A percentile compares a stretch with the other conserved stretches of the same genome.
These are phyloP conservation scores for Troides helena DNA, from an alignment of 2,888 invertebrate species.

Conservation along the genomic window DNA sequence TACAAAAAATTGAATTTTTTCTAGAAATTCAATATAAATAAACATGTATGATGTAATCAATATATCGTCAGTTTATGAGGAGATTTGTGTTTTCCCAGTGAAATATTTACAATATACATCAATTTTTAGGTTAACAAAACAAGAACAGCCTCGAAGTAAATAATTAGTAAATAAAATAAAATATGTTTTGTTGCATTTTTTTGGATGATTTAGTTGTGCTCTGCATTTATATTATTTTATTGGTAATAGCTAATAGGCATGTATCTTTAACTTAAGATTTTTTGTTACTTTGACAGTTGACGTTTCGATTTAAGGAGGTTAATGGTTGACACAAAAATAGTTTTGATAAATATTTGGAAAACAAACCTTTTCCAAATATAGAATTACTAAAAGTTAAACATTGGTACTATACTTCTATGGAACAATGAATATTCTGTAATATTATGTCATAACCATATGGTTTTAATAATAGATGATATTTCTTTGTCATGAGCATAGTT, in stretches of 20 bases:
- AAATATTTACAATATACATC: too few relatives aligned
- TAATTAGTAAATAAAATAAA: neutral
- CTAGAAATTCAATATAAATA: too few relatives aligned
- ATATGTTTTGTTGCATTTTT: neutral
- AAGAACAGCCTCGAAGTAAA: neutral
- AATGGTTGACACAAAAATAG: slow-evolving; percentile 66
- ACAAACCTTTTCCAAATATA: slow-evolving; percentile 49
- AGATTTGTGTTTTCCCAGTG: too few relatives aligned
- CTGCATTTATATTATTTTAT: too few relatives aligned
- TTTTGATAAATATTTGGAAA: slow-evolving; percentile 60
- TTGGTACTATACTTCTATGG: slow-evolving; percentile 36
- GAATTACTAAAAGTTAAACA: slow-evolving; percentile 44
- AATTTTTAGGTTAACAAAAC: neutral
- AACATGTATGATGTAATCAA: too few relatives aligned
- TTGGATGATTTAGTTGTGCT: neutral
- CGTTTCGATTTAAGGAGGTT: slow-evolving; percentile 58
- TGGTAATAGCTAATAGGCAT: neutral
- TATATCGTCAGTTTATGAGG: too few relatives aligned
- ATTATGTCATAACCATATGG: slow-evolving; percentile 30
- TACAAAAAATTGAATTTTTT: neutral
- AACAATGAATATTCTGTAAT: neutral
- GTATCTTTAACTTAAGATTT: slow-evolving; percentile 8
- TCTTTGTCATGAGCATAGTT: slow-evolving; percentile 75
- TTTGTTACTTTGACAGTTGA: slow-evolving; percentile 50
- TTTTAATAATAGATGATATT: slow-evolving; percentile 40